A percentile compares a stretch with the other conserved stretches of the same genome.
These are phyloP conservation scores for Tachuris rubrigastra DNA, from an alignment of 2,113 vertebrate species.

Conservation along the genomic window DNA sequence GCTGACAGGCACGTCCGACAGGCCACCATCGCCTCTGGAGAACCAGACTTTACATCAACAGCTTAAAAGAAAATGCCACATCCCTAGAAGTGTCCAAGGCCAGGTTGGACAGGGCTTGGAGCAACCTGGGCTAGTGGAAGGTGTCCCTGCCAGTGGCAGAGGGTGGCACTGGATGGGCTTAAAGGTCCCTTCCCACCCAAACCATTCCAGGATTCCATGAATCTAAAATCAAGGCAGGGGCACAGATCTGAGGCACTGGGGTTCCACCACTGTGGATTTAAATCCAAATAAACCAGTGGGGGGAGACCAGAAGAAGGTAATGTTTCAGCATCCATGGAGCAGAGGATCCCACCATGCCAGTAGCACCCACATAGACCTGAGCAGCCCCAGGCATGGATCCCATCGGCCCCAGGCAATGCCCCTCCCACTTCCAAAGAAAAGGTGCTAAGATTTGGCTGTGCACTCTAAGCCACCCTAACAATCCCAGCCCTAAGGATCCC, in stretches of 20 bases:
- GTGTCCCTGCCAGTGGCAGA: background rate
- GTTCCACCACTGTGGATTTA: background rate
- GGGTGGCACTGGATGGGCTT: background rate
- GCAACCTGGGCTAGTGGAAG: background rate
- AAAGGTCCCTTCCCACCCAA: background rate
- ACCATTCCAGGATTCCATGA: background rate
- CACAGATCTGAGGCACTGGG: background rate
- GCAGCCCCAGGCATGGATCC: background rate
- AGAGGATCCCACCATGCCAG: background rate
- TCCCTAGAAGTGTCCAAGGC: background rate
- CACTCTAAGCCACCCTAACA: rapidly evolving
- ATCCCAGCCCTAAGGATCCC: background rate
- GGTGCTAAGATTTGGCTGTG: background rate
- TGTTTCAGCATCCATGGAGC: rapidly evolving
- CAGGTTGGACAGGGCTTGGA: background rate
- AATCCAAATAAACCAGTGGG: background rate
- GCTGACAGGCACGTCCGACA: constrained; percentile 80
- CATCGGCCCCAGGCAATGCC: background rate
- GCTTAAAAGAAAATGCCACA: background rate
- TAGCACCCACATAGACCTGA: rapidly evolving
- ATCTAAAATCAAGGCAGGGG: background rate
- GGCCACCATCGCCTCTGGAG: constrained; percentile 83
- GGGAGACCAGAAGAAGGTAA: background rate
- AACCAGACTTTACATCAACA: background rate
- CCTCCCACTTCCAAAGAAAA: background rate